Evolutionary conservation across 2,888 invertebrate genomes (phyloP).

Genomic region (Dynastes grantii): DNA sequence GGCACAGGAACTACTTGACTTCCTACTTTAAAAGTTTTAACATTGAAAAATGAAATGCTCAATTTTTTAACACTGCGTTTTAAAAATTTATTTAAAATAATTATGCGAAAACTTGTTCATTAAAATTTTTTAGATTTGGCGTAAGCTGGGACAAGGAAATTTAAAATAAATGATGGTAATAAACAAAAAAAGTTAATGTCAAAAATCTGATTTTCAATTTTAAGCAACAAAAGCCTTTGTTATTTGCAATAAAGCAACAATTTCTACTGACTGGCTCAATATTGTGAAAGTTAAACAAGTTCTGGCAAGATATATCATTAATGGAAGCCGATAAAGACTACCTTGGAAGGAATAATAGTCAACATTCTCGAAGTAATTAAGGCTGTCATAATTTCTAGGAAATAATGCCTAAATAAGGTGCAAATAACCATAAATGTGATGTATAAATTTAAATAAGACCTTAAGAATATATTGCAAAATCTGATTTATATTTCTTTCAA

Average conservation of each 20-base stretch:
- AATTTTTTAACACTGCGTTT: too few relatives aligned
- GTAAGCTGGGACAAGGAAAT: too few relatives aligned
- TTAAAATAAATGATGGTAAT: too few relatives aligned
- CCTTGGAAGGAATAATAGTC: conserved; percentile 4
- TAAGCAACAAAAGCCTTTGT: neutral
- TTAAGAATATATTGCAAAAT: neutral
- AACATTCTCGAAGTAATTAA: neutral
- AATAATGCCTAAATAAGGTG: neutral
- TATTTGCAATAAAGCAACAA: neutral
- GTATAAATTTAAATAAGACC: neutral
- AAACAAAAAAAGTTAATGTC: too few relatives aligned
- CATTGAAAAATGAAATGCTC: too few relatives aligned
- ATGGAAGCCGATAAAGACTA: conserved; percentile 2
- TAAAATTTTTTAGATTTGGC: too few relatives aligned
- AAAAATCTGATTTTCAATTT: neutral
- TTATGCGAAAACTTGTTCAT: too few relatives aligned
- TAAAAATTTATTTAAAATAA: too few relatives aligned
- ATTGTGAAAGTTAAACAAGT: conserved; percentile 18
- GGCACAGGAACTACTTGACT: too few relatives aligned
- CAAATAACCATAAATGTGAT: neutral
- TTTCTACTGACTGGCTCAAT: neutral
- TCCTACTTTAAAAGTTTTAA: too few relatives aligned
- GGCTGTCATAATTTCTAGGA: neutral
- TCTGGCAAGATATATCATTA: neutral
- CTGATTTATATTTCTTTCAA: neutral